Evolutionary conservation across 2,113 vertebrate genomes (phyloP), one percentile per base, ranked within the genome.

Genomic region (Psophia crepitans): DNA sequence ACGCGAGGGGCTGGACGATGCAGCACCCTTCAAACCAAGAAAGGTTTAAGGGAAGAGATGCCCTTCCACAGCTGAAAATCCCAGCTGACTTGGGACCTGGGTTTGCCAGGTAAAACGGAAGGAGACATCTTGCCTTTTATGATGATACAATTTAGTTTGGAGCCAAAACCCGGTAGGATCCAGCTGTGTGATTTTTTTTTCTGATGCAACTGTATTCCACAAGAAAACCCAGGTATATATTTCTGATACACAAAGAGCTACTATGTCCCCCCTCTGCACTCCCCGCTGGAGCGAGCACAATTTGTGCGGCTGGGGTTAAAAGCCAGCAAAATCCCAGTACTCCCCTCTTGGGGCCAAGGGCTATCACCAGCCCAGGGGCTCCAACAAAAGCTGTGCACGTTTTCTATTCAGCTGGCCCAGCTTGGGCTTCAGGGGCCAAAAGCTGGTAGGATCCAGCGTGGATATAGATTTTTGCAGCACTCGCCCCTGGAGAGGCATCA

Each of bases 401-500:
- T 77, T 84, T 90, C 22, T 37, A 2, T 44, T 64, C 39, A 28
- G 28, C 18, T 58, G 54, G 8, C 18, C 33, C 23, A 54, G 9
- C 18, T n/a, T 58, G 23, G 43, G 37, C 32, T 70, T 54, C 30
- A 60, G 60, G 63, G 51, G 28, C 82, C 88, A 91, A 70, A 76
- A 83, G 41, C 58, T 74, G 21, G 20, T 8, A 23, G 43, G 75
- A 77, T 80, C 75, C 76, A 66, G 12, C 0, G 0, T 16, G 24
- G 64, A 27, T 75, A 46, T 16, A 44, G 71, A 21, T 51, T 78
- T 88, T 83, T 82, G 57, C 2, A 1, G 32, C 41, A 7, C 14
- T 30, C 0, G 1, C 37, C 27, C 5, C 0, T 43, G 81, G 39
- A 33, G 61, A 46, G 75, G 46, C 32, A 18, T 7, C 1, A 2